Conservation (phyloP, 2,113 vertebrate species). For the Scomber japonicus region DNA sequence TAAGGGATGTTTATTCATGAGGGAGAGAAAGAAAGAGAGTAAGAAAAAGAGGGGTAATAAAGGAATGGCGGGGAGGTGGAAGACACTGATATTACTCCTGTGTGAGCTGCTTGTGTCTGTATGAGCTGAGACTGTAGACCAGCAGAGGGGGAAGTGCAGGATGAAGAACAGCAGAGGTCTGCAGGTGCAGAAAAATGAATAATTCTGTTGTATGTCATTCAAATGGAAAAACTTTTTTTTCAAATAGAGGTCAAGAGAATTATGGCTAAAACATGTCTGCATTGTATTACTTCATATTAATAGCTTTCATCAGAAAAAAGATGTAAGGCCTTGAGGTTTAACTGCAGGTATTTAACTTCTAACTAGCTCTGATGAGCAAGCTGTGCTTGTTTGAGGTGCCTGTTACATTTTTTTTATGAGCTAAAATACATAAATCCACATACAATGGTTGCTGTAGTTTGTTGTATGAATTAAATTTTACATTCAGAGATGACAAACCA, state of each 20-base stretch:
- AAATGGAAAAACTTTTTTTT: neutral
- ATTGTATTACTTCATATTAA: slow-evolving; percentile 4
- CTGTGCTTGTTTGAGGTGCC: neutral
- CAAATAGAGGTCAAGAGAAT: slow-evolving; percentile 32
- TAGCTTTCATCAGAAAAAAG: neutral
- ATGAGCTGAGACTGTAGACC: slow-evolving; percentile 48
- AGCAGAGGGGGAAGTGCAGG: slow-evolving; percentile 35
- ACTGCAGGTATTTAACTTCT: neutral
- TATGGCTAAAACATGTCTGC: slow-evolving; percentile 17
- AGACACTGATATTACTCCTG: slow-evolving; percentile 68
- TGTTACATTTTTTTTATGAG: neutral
- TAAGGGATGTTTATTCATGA: slow-evolving; percentile 83
- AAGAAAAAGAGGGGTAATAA: slow-evolving; percentile 67
- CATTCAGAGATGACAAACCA: neutral
- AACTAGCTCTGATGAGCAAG: no score
- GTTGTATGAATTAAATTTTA: neutral
- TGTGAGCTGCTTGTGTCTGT: slow-evolving; percentile 49
- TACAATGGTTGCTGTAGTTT: neutral
- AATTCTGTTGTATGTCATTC: slow-evolving; percentile 1
- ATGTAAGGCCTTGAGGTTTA: slow-evolving; percentile 14
- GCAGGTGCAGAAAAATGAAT: slow-evolving; percentile 18
- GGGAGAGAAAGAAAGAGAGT: slow-evolving; percentile 37
- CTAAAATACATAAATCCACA: slow-evolving; percentile 2
- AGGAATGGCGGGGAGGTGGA: slow-evolving; percentile 61
- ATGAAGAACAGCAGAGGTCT: slow-evolving; percentile 21